Evolutionary conservation across 2,797 vertebrate species (phyloP).

Genomic region (Eospalax fontanierii): DNA sequence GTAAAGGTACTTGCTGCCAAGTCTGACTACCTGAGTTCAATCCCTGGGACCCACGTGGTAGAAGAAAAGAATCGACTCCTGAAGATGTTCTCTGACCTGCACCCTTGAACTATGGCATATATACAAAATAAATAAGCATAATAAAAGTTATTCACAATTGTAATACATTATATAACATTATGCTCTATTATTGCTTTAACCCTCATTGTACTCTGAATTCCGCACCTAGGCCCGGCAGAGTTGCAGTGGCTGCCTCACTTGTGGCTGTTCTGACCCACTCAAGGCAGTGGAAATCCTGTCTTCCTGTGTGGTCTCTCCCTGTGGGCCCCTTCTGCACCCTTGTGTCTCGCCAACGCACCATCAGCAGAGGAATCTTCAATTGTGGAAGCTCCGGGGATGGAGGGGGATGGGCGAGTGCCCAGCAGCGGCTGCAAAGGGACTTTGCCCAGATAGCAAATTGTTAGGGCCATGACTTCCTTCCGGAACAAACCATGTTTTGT

Average conservation of each 20-base stretch:
- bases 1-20: not conserved
- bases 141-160: not conserved
- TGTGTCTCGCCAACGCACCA: not conserved
- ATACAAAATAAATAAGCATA: not conserved
- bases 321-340: not conserved
- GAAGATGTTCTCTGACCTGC: not conserved
- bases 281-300: not conserved
- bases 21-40: not conserved
- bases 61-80: not conserved
- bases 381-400: not conserved
- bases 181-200: not conserved
- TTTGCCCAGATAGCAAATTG: constrained; percentile 66
- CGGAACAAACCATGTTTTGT: constrained; percentile 66
- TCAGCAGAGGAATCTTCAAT: not conserved
- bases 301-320: not conserved
- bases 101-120: not conserved
- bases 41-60: not conserved
- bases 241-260: not conserved
- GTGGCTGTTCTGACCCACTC: not conserved
- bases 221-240: not conserved
- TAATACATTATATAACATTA: not conserved
- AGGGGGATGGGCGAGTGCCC: constrained; percentile 1
- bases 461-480: constrained; percentile 47
- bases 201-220: not conserved
- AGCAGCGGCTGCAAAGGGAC: constrained; percentile 44